Conservation (phyloP, 64 coral and sea anemone species). For the Actinia equina region DNA sequence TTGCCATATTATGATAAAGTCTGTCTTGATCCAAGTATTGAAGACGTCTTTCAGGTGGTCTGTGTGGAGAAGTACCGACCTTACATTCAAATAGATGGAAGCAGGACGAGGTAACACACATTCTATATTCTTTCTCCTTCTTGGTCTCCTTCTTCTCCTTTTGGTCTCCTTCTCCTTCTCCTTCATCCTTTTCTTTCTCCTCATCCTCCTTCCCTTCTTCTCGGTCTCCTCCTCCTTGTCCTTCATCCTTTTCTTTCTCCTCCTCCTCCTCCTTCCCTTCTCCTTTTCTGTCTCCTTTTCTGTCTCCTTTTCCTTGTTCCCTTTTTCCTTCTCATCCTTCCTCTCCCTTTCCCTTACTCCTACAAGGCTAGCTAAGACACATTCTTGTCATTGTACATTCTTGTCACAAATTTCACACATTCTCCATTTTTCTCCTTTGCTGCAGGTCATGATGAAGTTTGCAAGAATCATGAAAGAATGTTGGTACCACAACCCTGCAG, state of each 20-base stretch:
- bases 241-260: too few relatives aligned
- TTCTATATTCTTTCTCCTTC: background rate
- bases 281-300: too few relatives aligned
- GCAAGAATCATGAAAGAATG: slow-evolving; percentile 73
- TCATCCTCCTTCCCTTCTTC: too few relatives aligned
- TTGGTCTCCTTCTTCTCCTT: background rate
- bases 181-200: background rate
- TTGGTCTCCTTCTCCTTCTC: too few relatives aligned
- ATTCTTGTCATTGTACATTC: too few relatives aligned
- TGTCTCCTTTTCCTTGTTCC: too few relatives aligned
- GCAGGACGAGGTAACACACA: slow-evolving; percentile 49
- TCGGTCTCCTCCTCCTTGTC: too few relatives aligned
- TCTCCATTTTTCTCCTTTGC: background rate
- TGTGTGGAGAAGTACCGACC: slow-evolving; percentile 72
- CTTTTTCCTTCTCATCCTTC: too few relatives aligned
- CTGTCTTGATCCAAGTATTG: slow-evolving; percentile 70
- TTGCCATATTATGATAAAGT: slow-evolving; percentile 93
- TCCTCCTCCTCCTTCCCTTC: too few relatives aligned
- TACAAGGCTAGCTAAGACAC: too few relatives aligned
- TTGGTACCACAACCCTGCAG: slow-evolving; percentile 87
- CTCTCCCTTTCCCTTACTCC: too few relatives aligned
- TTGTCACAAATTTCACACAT: background rate
- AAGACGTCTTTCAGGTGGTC: slow-evolving; percentile 93
- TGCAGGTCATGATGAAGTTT: slow-evolving; percentile 67
- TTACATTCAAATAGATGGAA: slow-evolving; percentile 74